Percentiles rank a stretch among this genome's conserved stretches.
These are phyloP conservation scores for Pachymerium ferrugineum DNA, from an alignment of 2,888 invertebrate genomes.

Conservation along the genomic window DNA sequence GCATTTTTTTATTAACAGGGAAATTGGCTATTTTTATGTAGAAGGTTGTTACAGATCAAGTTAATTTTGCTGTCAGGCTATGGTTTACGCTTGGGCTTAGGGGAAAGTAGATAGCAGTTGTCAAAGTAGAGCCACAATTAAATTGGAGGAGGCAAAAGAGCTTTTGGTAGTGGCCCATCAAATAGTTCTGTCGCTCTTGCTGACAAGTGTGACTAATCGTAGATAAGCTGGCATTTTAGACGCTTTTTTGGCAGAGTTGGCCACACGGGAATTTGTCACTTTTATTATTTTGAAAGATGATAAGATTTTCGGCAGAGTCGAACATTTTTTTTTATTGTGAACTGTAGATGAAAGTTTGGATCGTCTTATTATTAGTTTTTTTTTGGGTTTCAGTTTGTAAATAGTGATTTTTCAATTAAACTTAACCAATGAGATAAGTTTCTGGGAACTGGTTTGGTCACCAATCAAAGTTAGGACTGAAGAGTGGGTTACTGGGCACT, in stretches of 20 bases:
- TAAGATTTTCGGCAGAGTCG: too few relatives aligned
- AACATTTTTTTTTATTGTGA: too few relatives aligned
- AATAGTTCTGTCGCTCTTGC: constrained; percentile 10
- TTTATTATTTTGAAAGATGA: too few relatives aligned
- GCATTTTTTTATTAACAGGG: background rate
- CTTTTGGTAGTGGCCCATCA: constrained; percentile 4
- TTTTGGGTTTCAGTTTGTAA: too few relatives aligned
- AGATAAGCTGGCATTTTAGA: background rate
- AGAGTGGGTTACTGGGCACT: too few relatives aligned
- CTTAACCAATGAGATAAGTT: too few relatives aligned
- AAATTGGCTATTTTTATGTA: constrained; percentile 14
- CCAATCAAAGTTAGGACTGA: too few relatives aligned
- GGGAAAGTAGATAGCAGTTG: constrained; percentile 18
- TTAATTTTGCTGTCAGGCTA: constrained; percentile 1
- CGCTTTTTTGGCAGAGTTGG: background rate
- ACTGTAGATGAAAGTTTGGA: too few relatives aligned
- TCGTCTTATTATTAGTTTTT: too few relatives aligned
- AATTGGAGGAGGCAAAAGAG: constrained; percentile 18
- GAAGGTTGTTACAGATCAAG: constrained; percentile 21
- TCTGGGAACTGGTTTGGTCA: too few relatives aligned
- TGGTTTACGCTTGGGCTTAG: constrained; percentile 9
- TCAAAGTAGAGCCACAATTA: constrained; percentile 18
- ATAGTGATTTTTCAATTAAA: too few relatives aligned
- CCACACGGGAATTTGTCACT: background rate
- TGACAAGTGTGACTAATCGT: constrained; percentile 11